Percentiles rank a stretch among this genome's conserved stretches.
phyloP scores from a whole-genome alignment of 2,888 invertebrate species.

The Panopea generosa region DNA sequence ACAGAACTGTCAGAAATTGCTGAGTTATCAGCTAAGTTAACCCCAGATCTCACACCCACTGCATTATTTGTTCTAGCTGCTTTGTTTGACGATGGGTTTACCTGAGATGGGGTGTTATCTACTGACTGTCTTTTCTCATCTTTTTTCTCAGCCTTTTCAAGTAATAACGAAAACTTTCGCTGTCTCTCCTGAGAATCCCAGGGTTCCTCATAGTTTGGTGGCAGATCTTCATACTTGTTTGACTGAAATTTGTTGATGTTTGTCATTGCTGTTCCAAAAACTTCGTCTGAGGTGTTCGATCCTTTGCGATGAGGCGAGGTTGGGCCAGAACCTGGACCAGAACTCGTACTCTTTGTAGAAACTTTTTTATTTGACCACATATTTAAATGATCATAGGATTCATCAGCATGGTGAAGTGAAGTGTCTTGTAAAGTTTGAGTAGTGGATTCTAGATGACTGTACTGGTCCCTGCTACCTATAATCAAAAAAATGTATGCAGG shows the following conservation, averaged over 20 bases:
- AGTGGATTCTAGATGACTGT: conserved; percentile 18
- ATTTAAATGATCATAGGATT: conserved; percentile 31
- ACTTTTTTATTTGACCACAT: conserved; percentile 15
- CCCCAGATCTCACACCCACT: too few relatives aligned
- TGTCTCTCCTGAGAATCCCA: conserved; percentile 73
- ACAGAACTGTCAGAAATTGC: too few relatives aligned
- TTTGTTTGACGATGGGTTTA: too few relatives aligned
- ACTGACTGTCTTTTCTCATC: conserved; percentile 44
- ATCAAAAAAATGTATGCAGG: too few relatives aligned
- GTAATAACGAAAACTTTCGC: conserved; percentile 62
- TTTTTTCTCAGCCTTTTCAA: conserved; percentile 60
- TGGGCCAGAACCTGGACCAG: too few relatives aligned
- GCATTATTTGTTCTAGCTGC: too few relatives aligned
- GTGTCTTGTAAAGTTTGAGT: conserved; percentile 1
- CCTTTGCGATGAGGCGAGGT: conserved; percentile 6
- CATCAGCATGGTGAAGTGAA: background rate
- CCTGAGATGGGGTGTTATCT: conserved; percentile 12
- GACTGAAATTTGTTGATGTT: background rate
- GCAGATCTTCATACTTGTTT: conserved; percentile 21
- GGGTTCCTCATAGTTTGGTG: conserved; percentile 72
- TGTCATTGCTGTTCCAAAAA: conserved; percentile 7
- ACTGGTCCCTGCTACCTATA: conserved; percentile 19
- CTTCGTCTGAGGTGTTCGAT: conserved; percentile 30
- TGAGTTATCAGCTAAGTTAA: too few relatives aligned
- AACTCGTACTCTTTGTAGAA: background rate